Conservation (phyloP, 1,140 invertebrate genomes). For the Bombus sylvicola region DNA sequence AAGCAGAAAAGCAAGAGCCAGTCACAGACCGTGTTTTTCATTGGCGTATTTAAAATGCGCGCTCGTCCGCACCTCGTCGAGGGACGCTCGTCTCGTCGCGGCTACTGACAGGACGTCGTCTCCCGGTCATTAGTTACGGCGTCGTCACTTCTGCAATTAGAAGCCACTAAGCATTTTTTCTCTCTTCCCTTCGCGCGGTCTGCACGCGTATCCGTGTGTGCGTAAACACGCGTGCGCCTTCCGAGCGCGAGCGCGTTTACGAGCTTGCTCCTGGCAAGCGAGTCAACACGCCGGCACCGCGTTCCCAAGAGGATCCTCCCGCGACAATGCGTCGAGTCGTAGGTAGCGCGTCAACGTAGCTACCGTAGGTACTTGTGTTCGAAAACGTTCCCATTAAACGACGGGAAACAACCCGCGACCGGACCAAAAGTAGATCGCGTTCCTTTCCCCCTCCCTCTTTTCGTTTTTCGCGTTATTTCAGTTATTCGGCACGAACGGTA, state of each 20-base stretch:
- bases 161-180: constrained; percentile 71
- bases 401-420: not conserved
- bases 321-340: not conserved
- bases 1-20: constrained; percentile 21
- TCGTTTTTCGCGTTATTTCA: not conserved
- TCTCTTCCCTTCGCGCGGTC: not conserved
- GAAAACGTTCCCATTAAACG: not conserved
- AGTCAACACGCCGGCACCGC: constrained; percentile 15
- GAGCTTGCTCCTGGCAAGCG: constrained; percentile 2
- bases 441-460: too few relatives aligned
- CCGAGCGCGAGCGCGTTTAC: constrained; percentile 7
- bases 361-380: not conserved
- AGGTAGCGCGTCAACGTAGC: constrained; percentile 18
- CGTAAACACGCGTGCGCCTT: not conserved
- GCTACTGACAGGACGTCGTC: constrained; percentile 75
- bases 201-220: not conserved
- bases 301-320: constrained; percentile 18
- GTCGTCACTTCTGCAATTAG: constrained; percentile 82
- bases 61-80: constrained; percentile 70
- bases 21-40: constrained; percentile 9
- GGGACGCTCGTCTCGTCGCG: constrained; percentile 65
- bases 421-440: not conserved
- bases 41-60: constrained; percentile 45
- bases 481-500: too few relatives aligned
- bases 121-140: constrained; percentile 79